A percentile compares a stretch with the other conserved stretches of the same genome.
Evolutionary conservation across 2,888 invertebrate species (phyloP).

Genomic region (Drosophila kanekoi): DNA sequence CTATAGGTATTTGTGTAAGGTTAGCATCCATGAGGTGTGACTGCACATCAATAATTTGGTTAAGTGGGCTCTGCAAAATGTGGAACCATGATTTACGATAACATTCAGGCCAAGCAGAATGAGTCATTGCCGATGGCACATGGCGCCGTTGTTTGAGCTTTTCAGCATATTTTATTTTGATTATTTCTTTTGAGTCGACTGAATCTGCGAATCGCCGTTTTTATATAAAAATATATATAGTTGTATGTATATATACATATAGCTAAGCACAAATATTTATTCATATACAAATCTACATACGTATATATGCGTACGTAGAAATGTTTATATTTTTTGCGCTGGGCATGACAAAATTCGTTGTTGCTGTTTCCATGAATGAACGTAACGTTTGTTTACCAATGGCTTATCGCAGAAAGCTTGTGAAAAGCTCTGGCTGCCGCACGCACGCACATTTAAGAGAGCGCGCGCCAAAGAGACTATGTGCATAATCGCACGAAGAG

Average conservation of each 20-base stretch:
- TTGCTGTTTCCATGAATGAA: constrained; percentile 82
- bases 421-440: constrained; percentile 39
- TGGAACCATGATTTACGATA: constrained; percentile 49
- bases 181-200: constrained; percentile 34
- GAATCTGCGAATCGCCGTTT: constrained; percentile 13
- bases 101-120: constrained; percentile 22
- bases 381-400: constrained; percentile 82
- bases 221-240: background rate
- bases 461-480: constrained; percentile 14
- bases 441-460: constrained; percentile 21
- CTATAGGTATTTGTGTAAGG: constrained; percentile 3
- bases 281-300: background rate
- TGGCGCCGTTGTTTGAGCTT: constrained; percentile 50
- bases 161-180: constrained; percentile 60
- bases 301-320: constrained; percentile 16
- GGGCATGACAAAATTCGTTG: constrained; percentile 43
- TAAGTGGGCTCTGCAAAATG: constrained; percentile 13
- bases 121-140: constrained; percentile 48
- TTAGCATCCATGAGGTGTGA: constrained; percentile 16
- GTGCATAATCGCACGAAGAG: constrained; percentile 16
- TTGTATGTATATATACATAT: background rate
- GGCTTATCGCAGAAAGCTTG: constrained; percentile 55
- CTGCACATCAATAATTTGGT: constrained; percentile 29
- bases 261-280: constrained; percentile 5
- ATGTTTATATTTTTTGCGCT: constrained; percentile 25